Evolutionary conservation across 2,113 vertebrate species (phyloP), one percentile per base, ranked within the genome.

Genomic region (Ceyx cyanopectus): DNA sequence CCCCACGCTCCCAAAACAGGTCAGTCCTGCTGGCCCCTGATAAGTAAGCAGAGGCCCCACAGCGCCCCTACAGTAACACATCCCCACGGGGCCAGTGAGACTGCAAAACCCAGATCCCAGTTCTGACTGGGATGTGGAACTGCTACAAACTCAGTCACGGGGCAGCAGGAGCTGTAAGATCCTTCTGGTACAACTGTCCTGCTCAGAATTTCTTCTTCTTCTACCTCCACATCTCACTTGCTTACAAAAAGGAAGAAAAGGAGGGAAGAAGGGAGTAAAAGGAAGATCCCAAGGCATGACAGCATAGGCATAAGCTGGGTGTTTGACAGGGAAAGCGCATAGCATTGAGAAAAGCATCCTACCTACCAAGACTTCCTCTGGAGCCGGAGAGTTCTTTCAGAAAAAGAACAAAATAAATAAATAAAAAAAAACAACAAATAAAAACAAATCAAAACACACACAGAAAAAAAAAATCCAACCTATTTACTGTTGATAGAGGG

Each of bases 261-360:
- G 29, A 41, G 18, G 20, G 30, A n/a, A 81, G 40, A 23, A 4
- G 9, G 43, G 1, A 27, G 10, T 6, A 45, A 62, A 75, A n/a
- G 80, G 46, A 66, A 45, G 75, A 26, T 1, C 61, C 12, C 30
- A 18, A 60, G 10, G 60, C 40, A 65, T 4, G 18, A 34, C 0
- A 3, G n/a, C 2, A 10, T 13, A 77, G 37, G 34, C 83, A 72
- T 11, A 48, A 69, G 24, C 20, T 29, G 61, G 57, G 18, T 67
- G 22, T 54, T 23, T 5, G 45, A 57, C 2, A 2, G 26, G 14
- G 41, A 53, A 61, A 57, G 23, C 24, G 78, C 0, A 0, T 0
- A 32, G 27, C 1, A 57, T 0, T 60, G 45, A 66, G 60, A 41
- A 37, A 73, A 63, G 26, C n/a, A 76, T 72, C 81, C 72, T 90